phyloP scores from a whole-genome alignment of 2,888 invertebrate species.

The Pseudeuparius sepicola region DNA sequence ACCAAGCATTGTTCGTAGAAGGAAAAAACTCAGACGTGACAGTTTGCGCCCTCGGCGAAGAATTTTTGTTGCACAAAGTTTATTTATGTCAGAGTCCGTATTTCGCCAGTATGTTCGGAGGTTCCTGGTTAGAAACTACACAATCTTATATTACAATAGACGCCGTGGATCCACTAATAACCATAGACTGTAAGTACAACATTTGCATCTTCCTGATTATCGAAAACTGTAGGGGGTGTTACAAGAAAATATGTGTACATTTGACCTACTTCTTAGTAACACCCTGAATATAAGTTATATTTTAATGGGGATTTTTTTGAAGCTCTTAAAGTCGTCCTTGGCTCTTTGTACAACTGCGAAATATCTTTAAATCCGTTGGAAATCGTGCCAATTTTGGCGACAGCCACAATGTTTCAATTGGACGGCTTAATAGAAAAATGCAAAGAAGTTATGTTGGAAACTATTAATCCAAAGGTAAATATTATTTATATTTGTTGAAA shows the following conservation, averaged over 20 bases:
- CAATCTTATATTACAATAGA: constrained; percentile 56
- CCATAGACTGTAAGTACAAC: constrained; percentile 47
- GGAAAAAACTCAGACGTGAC: constrained; percentile 67
- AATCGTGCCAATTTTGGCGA: constrained; percentile 58
- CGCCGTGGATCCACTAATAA: constrained; percentile 62
- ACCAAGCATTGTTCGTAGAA: constrained; percentile 63
- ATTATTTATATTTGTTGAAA: too few relatives aligned
- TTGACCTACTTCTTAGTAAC: neutral
- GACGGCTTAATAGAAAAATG: constrained; percentile 64
- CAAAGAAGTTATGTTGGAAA: constrained; percentile 62
- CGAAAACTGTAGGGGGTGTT: neutral
- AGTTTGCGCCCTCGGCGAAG: constrained; percentile 57
- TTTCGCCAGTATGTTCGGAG: constrained; percentile 72
- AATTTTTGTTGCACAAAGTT: constrained; percentile 68
- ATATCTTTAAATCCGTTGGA: constrained; percentile 56
- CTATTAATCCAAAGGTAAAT: constrained; percentile 56
- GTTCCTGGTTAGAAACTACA: constrained; percentile 63
- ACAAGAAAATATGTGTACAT: neutral
- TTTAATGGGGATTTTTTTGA: constrained; percentile 27
- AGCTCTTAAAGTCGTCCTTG: constrained; percentile 61
- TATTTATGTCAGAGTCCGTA: constrained; percentile 73
- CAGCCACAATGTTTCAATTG: constrained; percentile 64
- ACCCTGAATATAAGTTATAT: constrained; percentile 4
- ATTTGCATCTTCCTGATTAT: neutral
- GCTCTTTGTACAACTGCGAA: constrained; percentile 68